phyloP scores from a whole-genome alignment of 2,888 invertebrate species.

The Parnassius mnemosyne region DNA sequence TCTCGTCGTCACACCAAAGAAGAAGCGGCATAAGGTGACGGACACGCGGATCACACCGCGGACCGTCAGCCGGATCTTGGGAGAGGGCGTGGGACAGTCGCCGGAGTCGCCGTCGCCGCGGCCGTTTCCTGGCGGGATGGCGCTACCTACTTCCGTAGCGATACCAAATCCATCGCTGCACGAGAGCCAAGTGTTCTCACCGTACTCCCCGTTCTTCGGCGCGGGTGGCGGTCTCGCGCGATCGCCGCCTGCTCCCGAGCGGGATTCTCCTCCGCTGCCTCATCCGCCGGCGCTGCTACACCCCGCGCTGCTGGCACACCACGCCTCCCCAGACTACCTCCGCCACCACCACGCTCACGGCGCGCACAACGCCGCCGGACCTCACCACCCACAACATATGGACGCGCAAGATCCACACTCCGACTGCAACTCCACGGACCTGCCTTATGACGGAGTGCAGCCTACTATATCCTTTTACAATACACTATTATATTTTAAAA shows the following conservation, averaged over 20 bases:
- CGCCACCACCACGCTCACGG: constrained; percentile 85
- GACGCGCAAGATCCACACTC: constrained; percentile 92
- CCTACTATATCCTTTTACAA: constrained; percentile 97
- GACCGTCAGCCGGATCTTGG: constrained; percentile 92
- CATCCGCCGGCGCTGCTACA: constrained; percentile 92
- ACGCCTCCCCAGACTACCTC: constrained; percentile 90
- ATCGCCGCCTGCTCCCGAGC: constrained; percentile 83
- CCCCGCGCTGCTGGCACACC: constrained; percentile 91
- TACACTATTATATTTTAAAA: constrained; percentile 38
- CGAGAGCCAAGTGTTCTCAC: constrained; percentile 95
- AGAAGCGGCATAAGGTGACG: constrained; percentile 98
- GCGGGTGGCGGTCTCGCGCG: constrained; percentile 76
- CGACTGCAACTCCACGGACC: constrained; percentile 95
- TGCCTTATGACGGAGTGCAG: constrained; percentile 94
- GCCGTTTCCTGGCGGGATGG: constrained; percentile 91
- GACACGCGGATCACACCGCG: constrained; percentile 95
- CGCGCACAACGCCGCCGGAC: constrained; percentile 89
- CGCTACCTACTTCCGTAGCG: constrained; percentile 96
- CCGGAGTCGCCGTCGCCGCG: constrained; percentile 87
- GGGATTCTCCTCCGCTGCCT: constrained; percentile 91
- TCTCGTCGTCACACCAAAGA: constrained; percentile 96
- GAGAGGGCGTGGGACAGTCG: constrained; percentile 88
- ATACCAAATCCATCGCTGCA: constrained; percentile 97
- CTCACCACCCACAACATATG: constrained; percentile 87
- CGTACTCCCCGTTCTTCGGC: constrained; percentile 94